Base-by-base conservation (phyloP, 2,113 vertebrate genomes). In the Otis tarda region DNA sequence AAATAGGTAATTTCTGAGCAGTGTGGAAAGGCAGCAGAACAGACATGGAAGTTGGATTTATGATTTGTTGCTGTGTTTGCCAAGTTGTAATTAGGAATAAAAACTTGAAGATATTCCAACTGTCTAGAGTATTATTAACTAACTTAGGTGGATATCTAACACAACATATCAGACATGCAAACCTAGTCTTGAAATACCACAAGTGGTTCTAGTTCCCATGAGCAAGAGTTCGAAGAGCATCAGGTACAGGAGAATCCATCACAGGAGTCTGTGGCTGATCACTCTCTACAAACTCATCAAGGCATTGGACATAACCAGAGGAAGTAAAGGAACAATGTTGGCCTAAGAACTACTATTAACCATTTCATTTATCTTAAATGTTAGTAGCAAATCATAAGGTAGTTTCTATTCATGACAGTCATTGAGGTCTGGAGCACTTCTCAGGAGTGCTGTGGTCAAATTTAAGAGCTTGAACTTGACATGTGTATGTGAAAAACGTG, bases 271-370 rank as follows among this genome's bases (percentile, higher is more conserved):
- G 8, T 17, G 14, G 21, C 14, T 49, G 30, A 61, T 65, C n/a
- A 27, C 53, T 49, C 30, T 67, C 47, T 61, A 10, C 5, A 74
- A 91, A 30, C 23, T 49, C 47, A 67, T 41, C 28, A 71, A 83
- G n/a, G 33, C 10, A 52, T 0, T 41, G 56, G 27, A 65, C 4
- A 0, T 22, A 53, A 81, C 16, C 9, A 4, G 10, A 77, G 11
- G 71, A 80, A 77, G 55, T 61, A 70, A 84, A 79, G 37, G 70
- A 59, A 73, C 28, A 53, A 20, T 14, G 21, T 7, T 83, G 78
- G 28, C 45, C 47, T 12, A 55, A 35, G 39, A 65, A 22, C 33
- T 33, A 30, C 43, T 56, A 24, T 19, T 33, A 89, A 74, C 33
- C 30, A 91, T 80, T 80, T n/a, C 2, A 52, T 31, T 33, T 39